Percentiles rank a stretch among this genome's conserved stretches.
These are phyloP conservation scores for Oncorhynchus tshawytscha DNA, from an alignment of 2,113 vertebrate genomes.

Conservation along the genomic window DNA sequence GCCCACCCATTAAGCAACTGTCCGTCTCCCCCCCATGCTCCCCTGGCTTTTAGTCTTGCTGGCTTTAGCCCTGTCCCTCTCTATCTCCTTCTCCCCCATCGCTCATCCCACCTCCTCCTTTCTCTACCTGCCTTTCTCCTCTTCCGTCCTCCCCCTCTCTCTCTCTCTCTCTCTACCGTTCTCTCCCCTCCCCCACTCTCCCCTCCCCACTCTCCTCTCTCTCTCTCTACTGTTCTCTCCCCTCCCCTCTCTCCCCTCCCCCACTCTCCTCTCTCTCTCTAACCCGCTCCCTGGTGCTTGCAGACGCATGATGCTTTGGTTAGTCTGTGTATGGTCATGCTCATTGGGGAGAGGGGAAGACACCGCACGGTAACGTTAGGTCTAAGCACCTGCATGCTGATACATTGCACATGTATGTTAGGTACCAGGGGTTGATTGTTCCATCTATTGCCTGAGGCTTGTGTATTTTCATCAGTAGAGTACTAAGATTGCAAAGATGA, in stretches of 20 bases:
- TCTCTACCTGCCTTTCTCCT: not conserved
- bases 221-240: not conserved
- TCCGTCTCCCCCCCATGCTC: not conserved
- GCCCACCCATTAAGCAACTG: not conserved
- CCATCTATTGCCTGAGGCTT: not conserved
- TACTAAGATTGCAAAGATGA: slow-evolving; percentile 52
- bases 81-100: slow-evolving; percentile 2
- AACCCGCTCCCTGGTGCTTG: not conserved
- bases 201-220: no score
- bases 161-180: not conserved
- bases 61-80: not conserved
- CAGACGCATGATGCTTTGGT: not conserved
- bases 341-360: no score
- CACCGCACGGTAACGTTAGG: not conserved
- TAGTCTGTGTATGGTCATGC: not conserved
- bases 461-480: slow-evolving; percentile 34
- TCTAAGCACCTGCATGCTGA: slow-evolving; percentile 46
- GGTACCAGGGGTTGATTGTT: not conserved
- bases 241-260: no score
- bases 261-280: not conserved
- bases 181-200: no score
- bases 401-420: slow-evolving; percentile 6
- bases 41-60: not conserved
- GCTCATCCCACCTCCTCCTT: not conserved
- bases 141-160: not conserved